phyloP scores from a whole-genome alignment of 2,888 invertebrate genomes.

The Mythimna ferrago region DNA sequence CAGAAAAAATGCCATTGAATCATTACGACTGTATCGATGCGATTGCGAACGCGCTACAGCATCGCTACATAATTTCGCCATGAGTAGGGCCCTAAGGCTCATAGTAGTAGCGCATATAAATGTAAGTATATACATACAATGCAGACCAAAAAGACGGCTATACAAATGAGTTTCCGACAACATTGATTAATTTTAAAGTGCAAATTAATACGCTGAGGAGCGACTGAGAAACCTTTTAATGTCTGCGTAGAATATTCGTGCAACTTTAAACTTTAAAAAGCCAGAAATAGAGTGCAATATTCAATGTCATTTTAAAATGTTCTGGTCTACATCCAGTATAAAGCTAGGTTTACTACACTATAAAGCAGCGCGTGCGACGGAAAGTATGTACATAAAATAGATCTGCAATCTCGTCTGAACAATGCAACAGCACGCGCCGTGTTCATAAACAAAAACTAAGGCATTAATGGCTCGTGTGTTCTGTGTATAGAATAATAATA shows the following conservation, averaged over 20 bases:
- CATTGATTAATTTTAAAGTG: neutral
- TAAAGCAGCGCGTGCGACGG: neutral
- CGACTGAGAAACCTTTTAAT: neutral
- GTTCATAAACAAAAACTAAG: neutral
- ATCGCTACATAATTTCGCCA: too few relatives aligned
- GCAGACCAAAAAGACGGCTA: neutral
- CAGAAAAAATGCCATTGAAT: too few relatives aligned
- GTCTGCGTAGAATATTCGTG: neutral
- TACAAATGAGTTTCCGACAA: neutral
- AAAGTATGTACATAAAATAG: constrained; percentile 9
- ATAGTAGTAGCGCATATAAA: neutral
- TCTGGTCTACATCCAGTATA: neutral
- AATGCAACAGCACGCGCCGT: constrained; percentile 22
- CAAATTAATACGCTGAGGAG: neutral
- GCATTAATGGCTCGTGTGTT: neutral
- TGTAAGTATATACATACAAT: neutral
- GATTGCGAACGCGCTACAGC: too few relatives aligned
- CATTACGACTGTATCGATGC: too few relatives aligned
- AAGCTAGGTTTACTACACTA: constrained; percentile 10
- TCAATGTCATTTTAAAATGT: neutral
- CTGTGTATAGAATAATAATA: neutral
- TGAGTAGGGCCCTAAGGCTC: neutral
- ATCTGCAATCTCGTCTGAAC: constrained; percentile 30
- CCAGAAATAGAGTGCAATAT: neutral
- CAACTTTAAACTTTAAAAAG: neutral